These are phyloP conservation scores for Leptinotarsa defecta DNA, from an alignment of 1,140 invertebrate species.

Conservation along the genomic window DNA sequence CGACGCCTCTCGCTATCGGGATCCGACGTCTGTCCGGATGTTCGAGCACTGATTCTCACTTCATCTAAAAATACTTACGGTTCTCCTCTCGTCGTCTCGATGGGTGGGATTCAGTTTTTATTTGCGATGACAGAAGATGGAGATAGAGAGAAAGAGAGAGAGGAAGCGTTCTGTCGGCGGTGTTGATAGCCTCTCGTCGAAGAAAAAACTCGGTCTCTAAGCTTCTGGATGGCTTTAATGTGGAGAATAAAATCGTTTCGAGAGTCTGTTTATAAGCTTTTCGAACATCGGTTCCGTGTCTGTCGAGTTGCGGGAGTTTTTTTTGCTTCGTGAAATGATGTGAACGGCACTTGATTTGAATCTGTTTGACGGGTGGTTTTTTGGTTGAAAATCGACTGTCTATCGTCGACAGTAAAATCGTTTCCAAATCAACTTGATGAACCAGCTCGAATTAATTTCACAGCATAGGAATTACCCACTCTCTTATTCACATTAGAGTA, in stretches of 20 bases:
- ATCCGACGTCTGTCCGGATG: constrained; percentile 10
- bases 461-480: no score
- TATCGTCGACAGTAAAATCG: no score
- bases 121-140: not conserved
- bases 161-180: not conserved
- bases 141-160: not conserved
- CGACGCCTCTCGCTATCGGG: not conserved
- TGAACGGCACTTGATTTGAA: no score
- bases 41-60: constrained; percentile 7
- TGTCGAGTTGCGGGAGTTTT: not conserved
- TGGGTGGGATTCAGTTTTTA: constrained; percentile 7
- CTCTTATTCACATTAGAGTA: no score
- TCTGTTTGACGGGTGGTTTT: no score
- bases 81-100: constrained; percentile 4
- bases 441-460: no score
- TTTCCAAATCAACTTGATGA: no score
- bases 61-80: constrained; percentile 17
- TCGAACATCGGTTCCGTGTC: no score
- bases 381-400: no score
- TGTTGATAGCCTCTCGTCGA: constrained; percentile 13
- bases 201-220: not conserved
- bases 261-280: no score
- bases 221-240: constrained; percentile 5
- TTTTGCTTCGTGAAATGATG: no score
- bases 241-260: not conserved